Conservation (phyloP, 2,113 vertebrate genomes). For the Megatriorchis doriae region DNA sequence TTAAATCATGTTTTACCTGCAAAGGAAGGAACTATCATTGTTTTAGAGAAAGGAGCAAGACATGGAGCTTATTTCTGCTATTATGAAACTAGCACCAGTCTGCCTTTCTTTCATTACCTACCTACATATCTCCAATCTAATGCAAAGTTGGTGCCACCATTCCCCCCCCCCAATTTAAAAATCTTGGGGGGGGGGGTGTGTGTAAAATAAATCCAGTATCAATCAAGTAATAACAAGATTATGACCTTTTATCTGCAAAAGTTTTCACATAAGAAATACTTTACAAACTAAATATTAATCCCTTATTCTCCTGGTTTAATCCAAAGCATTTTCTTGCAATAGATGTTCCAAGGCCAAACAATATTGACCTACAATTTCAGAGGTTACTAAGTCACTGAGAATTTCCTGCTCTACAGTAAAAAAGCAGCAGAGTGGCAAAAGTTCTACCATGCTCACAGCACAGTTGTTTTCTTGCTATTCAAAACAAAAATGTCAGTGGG, state of each 20-base stretch:
- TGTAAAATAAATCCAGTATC: neutral
- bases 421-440: neutral
- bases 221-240: neutral
- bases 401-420: neutral
- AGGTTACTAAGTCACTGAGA: neutral
- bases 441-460: neutral
- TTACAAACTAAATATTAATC: neutral
- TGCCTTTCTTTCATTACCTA: neutral
- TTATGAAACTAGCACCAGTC: neutral
- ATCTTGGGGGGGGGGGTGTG: neutral
- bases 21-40: neutral
- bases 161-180: neutral
- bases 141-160: fast-evolving
- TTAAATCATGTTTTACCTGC: neutral
- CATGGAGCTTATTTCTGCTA: neutral
- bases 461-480: neutral
- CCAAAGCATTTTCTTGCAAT: neutral
- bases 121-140: neutral
- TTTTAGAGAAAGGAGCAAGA: neutral
- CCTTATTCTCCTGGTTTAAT: neutral
- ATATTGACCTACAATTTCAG: neutral
- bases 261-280: neutral
- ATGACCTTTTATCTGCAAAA: neutral
- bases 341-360: neutral
- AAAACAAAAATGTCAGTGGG: neutral